Percentiles rank a stretch among this genome's conserved stretches.
These are phyloP conservation scores for Lottia gigantea DNA, from an alignment of 2,888 invertebrate species.

Conservation along the genomic window DNA sequence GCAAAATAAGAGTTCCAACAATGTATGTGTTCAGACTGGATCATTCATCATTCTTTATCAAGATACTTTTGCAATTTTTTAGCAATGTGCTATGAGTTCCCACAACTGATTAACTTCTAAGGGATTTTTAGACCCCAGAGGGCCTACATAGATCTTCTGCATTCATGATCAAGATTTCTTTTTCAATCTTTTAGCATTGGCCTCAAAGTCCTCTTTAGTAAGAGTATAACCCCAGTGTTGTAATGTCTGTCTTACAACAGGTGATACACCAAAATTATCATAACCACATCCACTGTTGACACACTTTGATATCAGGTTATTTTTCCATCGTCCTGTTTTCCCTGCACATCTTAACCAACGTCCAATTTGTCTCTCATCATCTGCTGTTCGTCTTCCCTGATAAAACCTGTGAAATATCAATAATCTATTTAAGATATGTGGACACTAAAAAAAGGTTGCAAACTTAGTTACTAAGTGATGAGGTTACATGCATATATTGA, in stretches of 20 bases:
- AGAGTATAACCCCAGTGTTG: constrained; percentile 57
- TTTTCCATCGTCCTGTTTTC: constrained; percentile 48
- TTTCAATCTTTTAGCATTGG: constrained; percentile 38
- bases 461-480: too few species aligned
- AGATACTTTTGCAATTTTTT: too few species aligned
- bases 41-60: too few species aligned
- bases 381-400: constrained; percentile 49
- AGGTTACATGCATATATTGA: too few species aligned
- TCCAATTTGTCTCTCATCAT: constrained; percentile 56
- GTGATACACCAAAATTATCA: constrained; percentile 48
- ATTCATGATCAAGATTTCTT: constrained; percentile 21
- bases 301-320: constrained; percentile 58
- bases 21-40: too few species aligned
- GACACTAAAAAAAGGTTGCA: too few species aligned
- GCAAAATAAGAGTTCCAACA: too few species aligned
- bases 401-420: constrained; percentile 48
- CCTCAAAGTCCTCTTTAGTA: constrained; percentile 50
- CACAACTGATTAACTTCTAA: too few species aligned
- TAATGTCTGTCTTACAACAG: constrained; percentile 56
- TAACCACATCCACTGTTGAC: constrained; percentile 44
- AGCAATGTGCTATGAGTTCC: too few species aligned
- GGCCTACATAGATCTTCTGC: too few species aligned
- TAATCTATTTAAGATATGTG: too few species aligned
- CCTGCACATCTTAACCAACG: constrained; percentile 59
- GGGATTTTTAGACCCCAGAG: too few species aligned